These are phyloP conservation scores for Drosophila mayri DNA, from an alignment of 1,140 invertebrate species.

Conservation along the genomic window DNA sequence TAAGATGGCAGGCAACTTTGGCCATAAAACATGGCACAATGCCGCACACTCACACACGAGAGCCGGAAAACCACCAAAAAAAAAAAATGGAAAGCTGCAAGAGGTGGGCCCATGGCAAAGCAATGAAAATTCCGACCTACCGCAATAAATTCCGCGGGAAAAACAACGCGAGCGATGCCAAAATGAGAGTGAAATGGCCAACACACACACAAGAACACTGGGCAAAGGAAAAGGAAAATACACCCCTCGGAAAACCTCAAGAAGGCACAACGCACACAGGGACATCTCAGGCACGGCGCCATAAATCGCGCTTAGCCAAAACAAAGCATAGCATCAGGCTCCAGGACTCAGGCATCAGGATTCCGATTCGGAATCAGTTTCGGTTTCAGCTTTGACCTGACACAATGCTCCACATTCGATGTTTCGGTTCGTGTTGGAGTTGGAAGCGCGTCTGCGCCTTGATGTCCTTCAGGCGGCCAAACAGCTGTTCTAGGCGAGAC, in stretches of 20 bases:
- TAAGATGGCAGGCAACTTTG: conserved; percentile 46
- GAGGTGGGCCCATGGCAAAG: conserved; percentile 18
- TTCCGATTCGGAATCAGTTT: conserved; percentile 31
- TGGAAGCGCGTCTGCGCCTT: conserved; percentile 55
- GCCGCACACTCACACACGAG: conserved; percentile 13
- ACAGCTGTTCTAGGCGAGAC: conserved; percentile 63
- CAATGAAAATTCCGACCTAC: conserved; percentile 84
- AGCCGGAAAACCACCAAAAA: conserved; percentile 15
- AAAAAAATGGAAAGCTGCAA: conserved; percentile 1
- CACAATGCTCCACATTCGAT: conserved; percentile 83
- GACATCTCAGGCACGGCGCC: conserved; percentile 42
- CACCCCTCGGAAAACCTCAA: conserved; percentile 49
- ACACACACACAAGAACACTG: conserved; percentile 5
- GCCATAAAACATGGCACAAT: conserved; percentile 48
- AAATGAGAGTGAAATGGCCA: conserved; percentile 74
- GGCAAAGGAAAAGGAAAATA: conserved; percentile 17
- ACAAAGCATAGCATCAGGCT: conserved; percentile 66
- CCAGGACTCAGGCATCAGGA: conserved; percentile 1
- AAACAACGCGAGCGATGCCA: conserved; percentile 49
- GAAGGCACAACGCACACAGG: conserved; percentile 41
- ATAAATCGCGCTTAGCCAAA: conserved; percentile 79
- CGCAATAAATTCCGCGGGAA: conserved; percentile 78
- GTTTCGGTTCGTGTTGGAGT: conserved; percentile 51
- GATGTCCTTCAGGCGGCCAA: conserved; percentile 1
- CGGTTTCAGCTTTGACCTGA: conserved; percentile 71